A percentile compares a stretch with the other conserved stretches of the same genome.
Conservation (phyloP, 2,797 vertebrate genomes). For the Dryobates pubescens region DNA sequence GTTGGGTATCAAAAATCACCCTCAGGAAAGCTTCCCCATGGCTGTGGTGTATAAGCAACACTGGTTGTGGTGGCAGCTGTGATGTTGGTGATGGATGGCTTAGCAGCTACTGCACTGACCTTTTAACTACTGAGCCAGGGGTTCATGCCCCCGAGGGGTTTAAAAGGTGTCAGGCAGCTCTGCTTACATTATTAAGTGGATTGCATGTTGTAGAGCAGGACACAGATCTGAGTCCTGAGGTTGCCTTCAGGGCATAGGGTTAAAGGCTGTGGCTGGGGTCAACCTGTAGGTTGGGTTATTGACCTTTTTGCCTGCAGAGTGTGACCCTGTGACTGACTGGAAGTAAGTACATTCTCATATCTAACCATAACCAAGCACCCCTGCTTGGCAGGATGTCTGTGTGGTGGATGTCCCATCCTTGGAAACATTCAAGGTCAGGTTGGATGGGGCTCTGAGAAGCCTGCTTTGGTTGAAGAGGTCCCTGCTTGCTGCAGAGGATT, state of each 20-base stretch:
- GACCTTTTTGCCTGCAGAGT: neutral
- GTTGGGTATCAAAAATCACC: neutral
- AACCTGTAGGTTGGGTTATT: neutral
- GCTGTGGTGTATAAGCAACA: neutral
- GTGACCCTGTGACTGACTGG: neutral
- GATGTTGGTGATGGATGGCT: neutral
- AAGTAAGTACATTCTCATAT: neutral
- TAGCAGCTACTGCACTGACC: neutral
- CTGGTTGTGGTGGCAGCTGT: neutral
- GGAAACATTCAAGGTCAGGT: too few species aligned
- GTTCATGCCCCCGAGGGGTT: neutral
- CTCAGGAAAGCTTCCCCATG: rapidly evolving
- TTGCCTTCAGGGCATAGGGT: neutral
- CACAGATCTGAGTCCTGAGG: neutral
- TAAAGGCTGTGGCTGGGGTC: neutral
- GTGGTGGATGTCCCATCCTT: too few species aligned
- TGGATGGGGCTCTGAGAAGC: too few species aligned
- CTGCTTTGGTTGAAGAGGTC: too few species aligned
- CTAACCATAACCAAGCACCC: neutral
- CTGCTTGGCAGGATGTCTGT: neutral
- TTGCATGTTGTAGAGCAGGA: neutral
- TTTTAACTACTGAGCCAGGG: neutral
- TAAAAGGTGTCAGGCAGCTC: neutral
- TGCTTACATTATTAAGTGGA: neutral
- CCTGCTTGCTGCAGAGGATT: too few species aligned